Evolutionary conservation across 2,888 invertebrate genomes (phyloP), one percentile per base, ranked within the genome.

Genomic region (Pedicia rivosa): DNA sequence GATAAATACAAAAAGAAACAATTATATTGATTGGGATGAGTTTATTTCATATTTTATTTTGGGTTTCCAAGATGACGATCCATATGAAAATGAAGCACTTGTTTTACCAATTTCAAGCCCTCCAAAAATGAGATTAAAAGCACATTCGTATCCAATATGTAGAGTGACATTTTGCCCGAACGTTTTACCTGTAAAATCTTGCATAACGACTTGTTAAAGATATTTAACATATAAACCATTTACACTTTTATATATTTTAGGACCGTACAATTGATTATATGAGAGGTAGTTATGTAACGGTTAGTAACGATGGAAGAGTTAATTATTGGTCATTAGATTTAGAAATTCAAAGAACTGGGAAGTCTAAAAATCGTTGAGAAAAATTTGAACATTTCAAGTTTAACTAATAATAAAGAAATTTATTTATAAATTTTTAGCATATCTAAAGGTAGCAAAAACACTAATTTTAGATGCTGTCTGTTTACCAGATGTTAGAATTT

Each of bases 241-340:
- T 37, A 9, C 13, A 36, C 15, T 13, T 28, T 37, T 31, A 35
- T 24, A 39, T 3, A 30, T 31, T 22, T 32, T 54, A 70, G 64
- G 67, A 70, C 48, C 64, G 71, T 42, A 64, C 56, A 10, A 65
- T 64, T 9, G 68, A 67, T 48, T 68, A 71, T 43, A 64, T 68
- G 43, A 69, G 70, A 40, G 84, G 84, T 29, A 67, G 68, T 47
- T 83, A 82, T 57, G 55, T 83, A 43, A 78, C 83, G 1, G 72
- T 72, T 20, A 82, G 82, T 48, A 73, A 72, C 46, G 83, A 84
- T 50, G 86, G 86, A 2, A 63, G 68, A 47, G 67, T 86, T 45
- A 78, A 79, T 54, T 78, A 80, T 58, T 86, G 84, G 84, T 69
- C 76, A 0, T 56, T 77, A 12, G 74, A 78, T 47, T 69, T 82